Conservation (phyloP, 2,888 invertebrate genomes). For the Aromia moschata region DNA sequence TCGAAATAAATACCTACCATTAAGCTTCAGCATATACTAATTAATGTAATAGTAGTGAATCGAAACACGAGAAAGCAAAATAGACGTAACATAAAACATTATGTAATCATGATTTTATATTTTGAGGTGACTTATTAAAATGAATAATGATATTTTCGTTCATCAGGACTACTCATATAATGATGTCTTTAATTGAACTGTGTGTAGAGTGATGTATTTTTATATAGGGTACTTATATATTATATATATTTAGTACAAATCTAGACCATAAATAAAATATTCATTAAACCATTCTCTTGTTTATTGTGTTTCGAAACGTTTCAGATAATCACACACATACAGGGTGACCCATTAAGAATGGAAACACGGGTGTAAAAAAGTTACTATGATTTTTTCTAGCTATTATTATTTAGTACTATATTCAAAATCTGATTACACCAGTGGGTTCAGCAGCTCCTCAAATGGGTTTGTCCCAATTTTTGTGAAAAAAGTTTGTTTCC, state of each 20-base stretch:
- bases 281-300: conserved; percentile 35
- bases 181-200: conserved; percentile 54
- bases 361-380: no score
- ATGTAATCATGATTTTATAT: not conserved
- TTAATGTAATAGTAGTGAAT: not conserved
- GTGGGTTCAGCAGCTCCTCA: no score
- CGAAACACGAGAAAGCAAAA: no score
- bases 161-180: conserved; percentile 40
- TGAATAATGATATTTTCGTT: conserved; percentile 28
- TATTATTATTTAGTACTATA: no score
- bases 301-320: no score
- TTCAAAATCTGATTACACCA: no score
- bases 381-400: no score
- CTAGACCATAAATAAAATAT: conserved; percentile 54
- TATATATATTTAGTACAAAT: conserved; percentile 64
- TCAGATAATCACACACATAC: no score
- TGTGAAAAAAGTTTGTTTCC: no score
- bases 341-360: no score
- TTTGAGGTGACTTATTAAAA: conserved; percentile 23
- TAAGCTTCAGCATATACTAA: not conserved
- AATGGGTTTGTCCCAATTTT: no score
- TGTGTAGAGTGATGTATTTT: conserved; percentile 64
- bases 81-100: no score
- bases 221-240: conserved; percentile 64
- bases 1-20: not conserved